A percentile compares a stretch with the other conserved stretches of the same genome.
Evolutionary conservation across 2,797 vertebrate genomes (phyloP).

Genomic region (Todus mexicanus): DNA sequence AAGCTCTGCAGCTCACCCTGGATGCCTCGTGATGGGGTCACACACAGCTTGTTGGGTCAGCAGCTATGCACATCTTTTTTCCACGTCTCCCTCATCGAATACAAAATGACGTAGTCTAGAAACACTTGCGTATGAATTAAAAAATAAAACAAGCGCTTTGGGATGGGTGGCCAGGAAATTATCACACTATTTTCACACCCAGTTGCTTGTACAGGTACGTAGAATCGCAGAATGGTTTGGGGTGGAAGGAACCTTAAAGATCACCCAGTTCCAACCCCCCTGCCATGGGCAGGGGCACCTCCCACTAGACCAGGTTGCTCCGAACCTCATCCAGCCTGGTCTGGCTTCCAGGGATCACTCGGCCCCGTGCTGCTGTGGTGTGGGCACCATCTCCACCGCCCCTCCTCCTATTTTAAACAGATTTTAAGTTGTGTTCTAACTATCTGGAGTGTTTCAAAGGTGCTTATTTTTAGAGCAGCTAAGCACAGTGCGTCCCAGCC

Average conservation of each 20-base stretch:
- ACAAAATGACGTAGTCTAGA: background rate
- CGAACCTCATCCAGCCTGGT: too few relatives aligned
- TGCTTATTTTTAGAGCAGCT: background rate
- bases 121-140: background rate
- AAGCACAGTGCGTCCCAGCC: rapidly evolving
- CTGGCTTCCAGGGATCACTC: rapidly evolving
- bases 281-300: too few relatives aligned
- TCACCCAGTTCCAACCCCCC: too few relatives aligned
- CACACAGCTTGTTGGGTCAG: rapidly evolving
- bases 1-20: background rate
- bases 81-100: rapidly evolving
- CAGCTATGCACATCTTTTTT: background rate
- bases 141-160: background rate
- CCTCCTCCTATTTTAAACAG: rapidly evolving
- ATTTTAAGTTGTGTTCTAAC: background rate
- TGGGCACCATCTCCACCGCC: background rate
- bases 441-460: background rate
- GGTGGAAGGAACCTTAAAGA: too few relatives aligned
- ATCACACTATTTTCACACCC: background rate
- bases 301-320: too few relatives aligned
- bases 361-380: rapidly evolving
- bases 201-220: rapidly evolving
- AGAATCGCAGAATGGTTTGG: too few relatives aligned
- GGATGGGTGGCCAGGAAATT: background rate
- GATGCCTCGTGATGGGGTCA: background rate